Evolutionary conservation across 35 echinoderm and acorn worm species (phyloP).

Genomic region (Amphiura filiformis): DNA sequence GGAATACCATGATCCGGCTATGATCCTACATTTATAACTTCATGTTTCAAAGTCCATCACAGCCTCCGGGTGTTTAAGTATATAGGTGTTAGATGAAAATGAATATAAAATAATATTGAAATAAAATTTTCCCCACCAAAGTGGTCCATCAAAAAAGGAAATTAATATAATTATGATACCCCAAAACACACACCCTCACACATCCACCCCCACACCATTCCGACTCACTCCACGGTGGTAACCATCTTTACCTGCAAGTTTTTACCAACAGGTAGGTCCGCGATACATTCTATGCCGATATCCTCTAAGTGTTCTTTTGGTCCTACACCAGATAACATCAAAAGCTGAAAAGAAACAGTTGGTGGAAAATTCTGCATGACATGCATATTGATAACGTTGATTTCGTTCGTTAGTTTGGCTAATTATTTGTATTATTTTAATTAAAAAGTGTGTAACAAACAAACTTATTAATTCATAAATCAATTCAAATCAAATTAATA

Average conservation of each 20-base stretch:
- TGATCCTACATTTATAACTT: no score
- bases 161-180: neutral
- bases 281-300: neutral
- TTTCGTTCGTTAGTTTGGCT: no score
- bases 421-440: neutral
- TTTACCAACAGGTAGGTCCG: neutral
- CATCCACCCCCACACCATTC: neutral
- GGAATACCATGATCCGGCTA: no score
- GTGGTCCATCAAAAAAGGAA: neutral
- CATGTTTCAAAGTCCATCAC: no score
- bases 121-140: neutral
- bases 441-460: neutral
- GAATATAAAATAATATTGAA: neutral
- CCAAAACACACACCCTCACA: neutral
- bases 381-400: neutral
- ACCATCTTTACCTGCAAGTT: neutral
- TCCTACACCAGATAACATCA: neutral
- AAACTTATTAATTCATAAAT: neutral
- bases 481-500: neutral
- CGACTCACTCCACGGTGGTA: no score
- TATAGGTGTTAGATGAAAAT: no score
- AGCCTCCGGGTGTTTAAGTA: no score
- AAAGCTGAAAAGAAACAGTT: neutral
- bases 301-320: neutral
- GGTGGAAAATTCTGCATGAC: neutral